A percentile compares a stretch with the other conserved stretches of the same genome.
phyloP scores from a whole-genome alignment of 37 sponge, comb jelly and placozoan species.

The Amphimedon queenslandica region DNA sequence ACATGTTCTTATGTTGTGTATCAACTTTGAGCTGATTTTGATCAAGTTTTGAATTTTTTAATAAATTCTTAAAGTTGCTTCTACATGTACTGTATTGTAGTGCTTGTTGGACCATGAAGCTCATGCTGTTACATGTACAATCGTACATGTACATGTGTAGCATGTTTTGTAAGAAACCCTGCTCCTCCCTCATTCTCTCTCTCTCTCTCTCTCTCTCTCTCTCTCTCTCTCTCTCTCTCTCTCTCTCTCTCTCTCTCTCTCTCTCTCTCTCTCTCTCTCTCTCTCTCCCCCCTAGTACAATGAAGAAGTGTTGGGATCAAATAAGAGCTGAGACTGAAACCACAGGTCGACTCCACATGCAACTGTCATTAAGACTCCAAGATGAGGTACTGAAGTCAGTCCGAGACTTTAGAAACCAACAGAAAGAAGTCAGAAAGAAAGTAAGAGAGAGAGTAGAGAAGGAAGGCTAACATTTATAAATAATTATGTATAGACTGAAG shows the following conservation, averaged over 20 bases:
- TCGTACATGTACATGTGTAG: no score
- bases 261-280: not conserved
- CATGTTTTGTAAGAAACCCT: no score
- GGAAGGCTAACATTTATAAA: not conserved
- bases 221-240: not conserved
- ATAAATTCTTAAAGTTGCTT: no score
- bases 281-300: slow-evolving; percentile 29
- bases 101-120: no score
- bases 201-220: not conserved
- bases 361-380: slow-evolving; percentile 49
- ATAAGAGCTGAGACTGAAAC: slow-evolving; percentile 73
- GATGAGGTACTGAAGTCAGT: slow-evolving; percentile 53
- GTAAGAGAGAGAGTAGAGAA: not conserved
- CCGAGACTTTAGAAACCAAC: slow-evolving; percentile 74
- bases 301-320: slow-evolving; percentile 71
- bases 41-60: no score
- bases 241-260: not conserved
- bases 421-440: slow-evolving; percentile 73
- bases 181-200: not conserved
- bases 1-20: no score
- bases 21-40: no score
- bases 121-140: no score
- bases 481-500: slow-evolving; percentile 34
- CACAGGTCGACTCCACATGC: slow-evolving; percentile 50
- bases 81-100: no score